These are phyloP conservation scores for Peromyscus aztecus DNA, from an alignment of 2,797 vertebrate genomes.

Conservation along the genomic window DNA sequence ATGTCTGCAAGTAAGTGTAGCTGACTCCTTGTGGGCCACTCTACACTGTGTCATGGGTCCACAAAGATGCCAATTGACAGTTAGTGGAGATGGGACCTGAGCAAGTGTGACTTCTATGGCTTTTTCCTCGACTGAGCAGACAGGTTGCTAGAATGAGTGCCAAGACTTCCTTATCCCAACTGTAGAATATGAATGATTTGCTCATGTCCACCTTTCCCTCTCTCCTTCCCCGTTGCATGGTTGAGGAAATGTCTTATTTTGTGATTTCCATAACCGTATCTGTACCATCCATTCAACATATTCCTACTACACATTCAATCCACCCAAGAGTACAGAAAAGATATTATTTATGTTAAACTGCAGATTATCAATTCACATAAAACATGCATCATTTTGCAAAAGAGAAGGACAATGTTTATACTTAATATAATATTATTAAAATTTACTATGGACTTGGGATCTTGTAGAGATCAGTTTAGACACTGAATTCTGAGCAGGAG, in stretches of 20 bases:
- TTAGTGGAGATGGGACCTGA: background rate
- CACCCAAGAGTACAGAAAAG: background rate
- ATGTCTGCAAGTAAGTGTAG: background rate
- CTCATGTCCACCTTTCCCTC: rapidly evolving
- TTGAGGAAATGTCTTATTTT: background rate
- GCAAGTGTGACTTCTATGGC: background rate
- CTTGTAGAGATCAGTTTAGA: background rate
- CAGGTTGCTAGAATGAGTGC: background rate
- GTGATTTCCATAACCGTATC: background rate
- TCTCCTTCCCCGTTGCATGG: background rate
- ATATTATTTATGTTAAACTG: background rate
- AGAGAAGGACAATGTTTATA: background rate
- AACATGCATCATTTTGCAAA: constrained; percentile 30
- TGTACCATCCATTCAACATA: background rate
- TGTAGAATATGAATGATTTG: background rate
- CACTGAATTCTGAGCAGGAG: background rate
- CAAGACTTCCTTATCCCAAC: background rate
- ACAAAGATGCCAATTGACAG: background rate
- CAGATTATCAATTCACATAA: background rate
- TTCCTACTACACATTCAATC: background rate
- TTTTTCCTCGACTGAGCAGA: background rate
- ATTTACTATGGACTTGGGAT: background rate
- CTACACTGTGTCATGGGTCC: background rate
- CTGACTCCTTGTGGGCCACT: background rate
- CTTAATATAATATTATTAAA: constrained; percentile 17